Evolutionary conservation across 2,113 vertebrate species (phyloP).

Genomic region (Pitta sordida): DNA sequence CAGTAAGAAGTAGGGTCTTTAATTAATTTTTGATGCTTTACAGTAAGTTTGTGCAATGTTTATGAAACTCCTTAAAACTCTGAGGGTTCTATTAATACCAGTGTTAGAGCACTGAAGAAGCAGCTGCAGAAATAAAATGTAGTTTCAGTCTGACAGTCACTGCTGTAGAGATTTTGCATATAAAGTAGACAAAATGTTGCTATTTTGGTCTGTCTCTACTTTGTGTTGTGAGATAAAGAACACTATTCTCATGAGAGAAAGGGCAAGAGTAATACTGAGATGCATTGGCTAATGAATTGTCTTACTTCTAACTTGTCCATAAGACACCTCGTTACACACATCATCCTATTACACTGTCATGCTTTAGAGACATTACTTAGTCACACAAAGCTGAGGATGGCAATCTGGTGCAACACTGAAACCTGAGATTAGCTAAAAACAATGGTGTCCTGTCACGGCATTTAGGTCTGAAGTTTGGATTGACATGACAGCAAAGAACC

Average conservation of each 20-base stretch:
- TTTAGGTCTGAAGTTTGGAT: background rate
- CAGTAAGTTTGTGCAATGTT: background rate
- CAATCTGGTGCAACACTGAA: background rate
- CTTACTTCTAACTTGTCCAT: background rate
- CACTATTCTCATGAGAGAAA: background rate
- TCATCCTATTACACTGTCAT: background rate
- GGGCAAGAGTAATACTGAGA: background rate
- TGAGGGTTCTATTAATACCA: background rate
- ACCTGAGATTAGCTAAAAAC: background rate
- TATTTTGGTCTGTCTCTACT: slow-evolving; percentile 4
- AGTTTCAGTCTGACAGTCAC: background rate
- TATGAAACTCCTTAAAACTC: background rate
- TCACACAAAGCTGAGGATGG: background rate
- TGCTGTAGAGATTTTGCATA: background rate
- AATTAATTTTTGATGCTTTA: background rate
- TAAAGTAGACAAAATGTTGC: slow-evolving; percentile 2
- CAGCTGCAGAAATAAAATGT: background rate
- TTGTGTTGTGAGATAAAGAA: background rate
- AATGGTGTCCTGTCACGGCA: background rate
- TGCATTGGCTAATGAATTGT: background rate
- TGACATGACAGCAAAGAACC: background rate
- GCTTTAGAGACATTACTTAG: background rate
- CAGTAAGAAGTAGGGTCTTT: background rate
- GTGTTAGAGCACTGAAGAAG: background rate
- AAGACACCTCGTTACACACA: background rate